Evolutionary conservation across 2,113 vertebrate species (phyloP), one percentile per base, ranked within the genome.

Genomic region (Heptranchias perlo): DNA sequence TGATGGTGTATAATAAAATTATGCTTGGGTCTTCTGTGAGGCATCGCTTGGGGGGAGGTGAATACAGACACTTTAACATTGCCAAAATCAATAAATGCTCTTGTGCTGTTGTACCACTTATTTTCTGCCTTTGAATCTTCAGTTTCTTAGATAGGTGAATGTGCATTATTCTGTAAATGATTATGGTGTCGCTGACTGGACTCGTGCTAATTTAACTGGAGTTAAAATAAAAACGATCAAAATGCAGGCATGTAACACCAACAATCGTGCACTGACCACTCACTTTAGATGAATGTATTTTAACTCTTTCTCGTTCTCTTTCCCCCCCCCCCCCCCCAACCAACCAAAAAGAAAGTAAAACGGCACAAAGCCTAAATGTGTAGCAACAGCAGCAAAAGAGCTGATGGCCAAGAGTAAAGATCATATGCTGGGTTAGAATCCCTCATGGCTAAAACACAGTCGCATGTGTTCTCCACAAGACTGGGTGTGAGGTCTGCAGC

Each of bases 41-140:
- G 47, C n/a, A 44, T 94, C 49, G n/a, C 62, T 94, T 44, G 44
- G 52, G 93, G 64, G 64, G 11, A 69, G 28, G 11, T 95, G 94
- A 49, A 73, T 35, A 73, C 64, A 95, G 47, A 31, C 94, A 95
- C 94, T 95, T 95, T 95, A 95, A 95, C 64, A 95, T 95, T 69
- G 65, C 65, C 94, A 95, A 69, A 69, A 69, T 69, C 94, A 95
- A 95, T 95, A 95, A 95, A 95, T 69, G 28, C 94, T 95, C 14
- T 95, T 73, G 94, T 95, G 64, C 94, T 69, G 94, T 69, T 95
- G 65, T 95, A 35, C 47, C 73, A 44, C 89, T n/a, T 92, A 61
- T 65, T 65, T 44, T 61, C 4, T 95, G 94, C 64, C 25, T 69
- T 93, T 95, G 52, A 69, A 49, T 52, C 47, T 95, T 35, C 64